phyloP scores from a whole-genome alignment of 2,797 vertebrate genomes.

The Sylvilagus floridanus region DNA sequence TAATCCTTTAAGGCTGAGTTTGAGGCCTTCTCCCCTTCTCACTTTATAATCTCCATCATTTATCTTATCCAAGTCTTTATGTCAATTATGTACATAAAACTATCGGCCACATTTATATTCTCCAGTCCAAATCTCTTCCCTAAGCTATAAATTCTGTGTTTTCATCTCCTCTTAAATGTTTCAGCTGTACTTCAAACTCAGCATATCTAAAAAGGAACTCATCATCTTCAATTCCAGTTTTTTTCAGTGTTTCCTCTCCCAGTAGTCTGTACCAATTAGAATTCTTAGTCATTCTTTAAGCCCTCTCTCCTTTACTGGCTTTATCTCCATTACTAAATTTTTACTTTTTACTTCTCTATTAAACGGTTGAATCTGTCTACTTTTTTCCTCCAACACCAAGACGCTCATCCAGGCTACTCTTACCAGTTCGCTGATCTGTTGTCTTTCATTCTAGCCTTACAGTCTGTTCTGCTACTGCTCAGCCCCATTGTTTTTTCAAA shows the following conservation, averaged over 20 bases:
- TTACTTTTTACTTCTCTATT: background rate
- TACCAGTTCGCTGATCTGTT: background rate
- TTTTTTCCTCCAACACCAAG: background rate
- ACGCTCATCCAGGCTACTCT: background rate
- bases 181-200: background rate
- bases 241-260: background rate
- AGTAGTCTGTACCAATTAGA: background rate
- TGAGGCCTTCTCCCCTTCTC: background rate
- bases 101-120: background rate
- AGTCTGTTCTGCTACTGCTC: background rate
- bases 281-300: background rate
- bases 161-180: background rate
- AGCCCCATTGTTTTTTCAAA: background rate
- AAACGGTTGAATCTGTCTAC: background rate
- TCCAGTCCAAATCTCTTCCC: background rate
- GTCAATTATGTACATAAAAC: background rate
- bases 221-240: background rate
- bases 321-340: background rate
- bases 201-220: background rate
- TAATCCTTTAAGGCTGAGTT: background rate
- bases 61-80: background rate
- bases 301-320: background rate
- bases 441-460: background rate
- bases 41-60: background rate
- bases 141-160: background rate